phyloP scores from a whole-genome alignment of 2,113 vertebrate genomes.

The Glareola pratincola region DNA sequence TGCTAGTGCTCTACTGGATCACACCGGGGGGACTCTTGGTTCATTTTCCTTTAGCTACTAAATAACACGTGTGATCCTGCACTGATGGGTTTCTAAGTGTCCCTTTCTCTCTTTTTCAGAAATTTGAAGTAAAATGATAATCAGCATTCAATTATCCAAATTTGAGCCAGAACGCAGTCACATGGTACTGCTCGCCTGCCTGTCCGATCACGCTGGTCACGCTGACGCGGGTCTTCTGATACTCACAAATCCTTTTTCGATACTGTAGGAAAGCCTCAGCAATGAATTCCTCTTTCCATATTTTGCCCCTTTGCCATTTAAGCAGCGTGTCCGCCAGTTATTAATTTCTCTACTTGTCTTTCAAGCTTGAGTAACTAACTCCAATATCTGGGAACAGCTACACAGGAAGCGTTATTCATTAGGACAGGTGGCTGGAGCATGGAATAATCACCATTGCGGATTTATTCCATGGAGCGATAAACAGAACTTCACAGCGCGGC shows the following conservation, averaged over 20 bases:
- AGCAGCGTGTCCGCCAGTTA: neutral
- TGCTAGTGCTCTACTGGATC: neutral
- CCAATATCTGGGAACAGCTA: neutral
- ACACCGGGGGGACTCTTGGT: neutral
- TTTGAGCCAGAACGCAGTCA: neutral
- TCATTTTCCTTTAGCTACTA: neutral
- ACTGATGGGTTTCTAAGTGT: neutral
- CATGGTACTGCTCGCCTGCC: neutral
- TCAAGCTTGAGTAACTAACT: constrained; percentile 42
- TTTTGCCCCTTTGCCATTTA: neutral
- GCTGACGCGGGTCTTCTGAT: neutral
- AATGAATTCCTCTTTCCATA: neutral
- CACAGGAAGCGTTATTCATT: neutral
- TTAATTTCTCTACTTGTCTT: constrained; percentile 34
- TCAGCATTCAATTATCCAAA: neutral
- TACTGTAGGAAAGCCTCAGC: neutral
- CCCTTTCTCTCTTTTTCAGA: neutral
- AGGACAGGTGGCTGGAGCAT: neutral
- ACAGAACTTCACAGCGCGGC: neutral
- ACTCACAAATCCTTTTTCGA: neutral
- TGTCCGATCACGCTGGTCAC: neutral
- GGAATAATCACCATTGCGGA: constrained; percentile 3
- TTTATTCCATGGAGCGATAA: neutral
- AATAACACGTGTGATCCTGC: neutral
- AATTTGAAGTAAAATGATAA: neutral